phyloP scores from a whole-genome alignment of 2,797 vertebrate species.

The Falco peregrinus region DNA sequence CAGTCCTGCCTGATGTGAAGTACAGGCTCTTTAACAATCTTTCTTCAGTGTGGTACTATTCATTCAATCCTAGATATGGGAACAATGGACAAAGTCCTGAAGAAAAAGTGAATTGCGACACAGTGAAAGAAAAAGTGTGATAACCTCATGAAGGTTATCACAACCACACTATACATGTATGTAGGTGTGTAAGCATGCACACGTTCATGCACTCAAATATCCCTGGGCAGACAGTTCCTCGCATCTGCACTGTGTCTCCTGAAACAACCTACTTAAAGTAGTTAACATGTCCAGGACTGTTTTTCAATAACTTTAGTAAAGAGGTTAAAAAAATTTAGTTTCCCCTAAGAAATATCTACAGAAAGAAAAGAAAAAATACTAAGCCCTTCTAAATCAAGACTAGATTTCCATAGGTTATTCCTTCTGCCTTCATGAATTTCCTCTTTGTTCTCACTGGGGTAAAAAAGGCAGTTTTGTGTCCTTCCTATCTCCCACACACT shows the following conservation, averaged over 20 bases:
- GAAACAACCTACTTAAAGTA: neutral
- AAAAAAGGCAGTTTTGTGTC: neutral
- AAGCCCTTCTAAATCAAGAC: neutral
- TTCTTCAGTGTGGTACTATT: neutral
- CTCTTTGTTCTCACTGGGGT: neutral
- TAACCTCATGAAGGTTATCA: neutral
- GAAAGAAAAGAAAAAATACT: neutral
- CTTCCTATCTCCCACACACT: neutral
- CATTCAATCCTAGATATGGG: neutral
- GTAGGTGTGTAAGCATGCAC: no score
- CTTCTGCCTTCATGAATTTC: neutral
- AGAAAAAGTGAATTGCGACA: neutral
- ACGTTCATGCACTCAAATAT: fast-evolving
- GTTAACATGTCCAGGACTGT: neutral
- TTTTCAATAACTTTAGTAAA: neutral
- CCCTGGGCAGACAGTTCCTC: neutral
- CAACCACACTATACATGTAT: neutral
- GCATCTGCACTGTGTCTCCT: neutral
- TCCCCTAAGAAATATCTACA: neutral
- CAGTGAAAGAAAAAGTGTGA: neutral
- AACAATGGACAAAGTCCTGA: neutral
- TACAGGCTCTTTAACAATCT: neutral
- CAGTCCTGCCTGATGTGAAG: neutral
- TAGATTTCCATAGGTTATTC: neutral
- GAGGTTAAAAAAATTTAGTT: neutral